phyloP scores from a whole-genome alignment of 2,113 vertebrate species.

The Cyanoramphus novaezelandiae region DNA sequence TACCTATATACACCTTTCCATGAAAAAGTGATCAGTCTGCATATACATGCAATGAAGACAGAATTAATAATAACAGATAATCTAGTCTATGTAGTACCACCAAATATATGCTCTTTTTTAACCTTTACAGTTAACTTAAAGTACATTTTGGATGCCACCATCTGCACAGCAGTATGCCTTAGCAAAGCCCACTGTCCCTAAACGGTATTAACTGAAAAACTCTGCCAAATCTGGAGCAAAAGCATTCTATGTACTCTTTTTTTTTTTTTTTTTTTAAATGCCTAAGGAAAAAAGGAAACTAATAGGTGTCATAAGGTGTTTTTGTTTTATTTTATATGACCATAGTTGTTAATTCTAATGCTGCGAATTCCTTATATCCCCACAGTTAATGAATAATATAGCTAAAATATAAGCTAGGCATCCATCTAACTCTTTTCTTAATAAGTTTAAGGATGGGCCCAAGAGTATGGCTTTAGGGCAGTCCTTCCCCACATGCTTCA shows the following conservation, averaged over 20 bases:
- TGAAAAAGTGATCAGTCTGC: neutral
- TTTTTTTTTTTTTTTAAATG: neutral
- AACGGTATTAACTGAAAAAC: neutral
- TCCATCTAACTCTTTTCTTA: neutral
- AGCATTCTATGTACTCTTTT: neutral
- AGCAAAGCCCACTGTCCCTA: neutral
- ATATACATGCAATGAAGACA: neutral
- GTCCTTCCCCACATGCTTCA: neutral
- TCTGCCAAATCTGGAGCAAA: neutral
- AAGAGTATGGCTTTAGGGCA: neutral
- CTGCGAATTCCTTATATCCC: neutral
- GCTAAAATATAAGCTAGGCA: neutral
- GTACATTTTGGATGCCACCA: neutral
- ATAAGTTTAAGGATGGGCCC: neutral
- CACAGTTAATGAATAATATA: neutral
- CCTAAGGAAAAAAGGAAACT: neutral
- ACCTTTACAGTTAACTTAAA: neutral
- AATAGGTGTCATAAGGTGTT: rapidly evolving
- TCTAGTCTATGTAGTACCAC: neutral
- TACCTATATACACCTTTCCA: neutral
- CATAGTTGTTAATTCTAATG: neutral
- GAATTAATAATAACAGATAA: neutral
- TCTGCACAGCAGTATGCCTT: neutral
- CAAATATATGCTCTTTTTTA: neutral
- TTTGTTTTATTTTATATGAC: neutral